Base-by-base conservation (phyloP, 1,140 invertebrate species). In the Rhagoletis pomonella region DNA sequence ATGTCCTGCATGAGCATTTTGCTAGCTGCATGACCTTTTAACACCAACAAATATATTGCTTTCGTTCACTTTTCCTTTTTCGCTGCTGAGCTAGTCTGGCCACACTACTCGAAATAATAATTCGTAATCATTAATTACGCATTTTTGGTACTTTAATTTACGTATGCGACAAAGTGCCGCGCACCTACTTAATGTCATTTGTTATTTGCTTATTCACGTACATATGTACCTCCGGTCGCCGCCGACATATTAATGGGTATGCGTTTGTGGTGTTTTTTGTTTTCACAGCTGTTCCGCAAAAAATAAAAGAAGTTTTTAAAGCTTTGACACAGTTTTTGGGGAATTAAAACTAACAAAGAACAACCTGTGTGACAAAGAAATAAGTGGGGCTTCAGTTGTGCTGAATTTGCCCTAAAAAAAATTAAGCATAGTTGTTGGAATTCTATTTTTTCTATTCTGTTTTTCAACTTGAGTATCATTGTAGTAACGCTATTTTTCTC, bases 321-420 rank as follows among this genome's bases (percentile, higher is more conserved):
- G 73, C 73, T 55, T 81, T 81, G 47, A 55, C 73, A 81, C 47
- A 81, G 47, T 81, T 81, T 55, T 55, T n/a, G 12, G 55, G 60
- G 29, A 67, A 67, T 29, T 67, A 67, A 7, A 67, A 67, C 29
- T n/a, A 3, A 55, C 69, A 17, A 19, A 10, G 19, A 81, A 81
- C 5, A 19, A 47, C 44, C 42, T 9, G 73, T 17, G 6, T 55
- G 73, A 5, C 19, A 44, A 55, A 47, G 73, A 81, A 81, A 47
- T 81, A 81, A 29, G 47, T 81, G 73, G 50, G 69, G 73, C 73
- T 81, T 81, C 73, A 42, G 4, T 81, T 4, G 19, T 19, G 17
- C n/a, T 19, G 9, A 47, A 50, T 19, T 81, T 81, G 14, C 47
- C 47, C 9, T 10, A 55, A 10, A 55, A 5, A 55, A 55, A 1